These are phyloP conservation scores for Buathra laborator DNA, from an alignment of 2,888 invertebrate genomes.

Conservation along the genomic window DNA sequence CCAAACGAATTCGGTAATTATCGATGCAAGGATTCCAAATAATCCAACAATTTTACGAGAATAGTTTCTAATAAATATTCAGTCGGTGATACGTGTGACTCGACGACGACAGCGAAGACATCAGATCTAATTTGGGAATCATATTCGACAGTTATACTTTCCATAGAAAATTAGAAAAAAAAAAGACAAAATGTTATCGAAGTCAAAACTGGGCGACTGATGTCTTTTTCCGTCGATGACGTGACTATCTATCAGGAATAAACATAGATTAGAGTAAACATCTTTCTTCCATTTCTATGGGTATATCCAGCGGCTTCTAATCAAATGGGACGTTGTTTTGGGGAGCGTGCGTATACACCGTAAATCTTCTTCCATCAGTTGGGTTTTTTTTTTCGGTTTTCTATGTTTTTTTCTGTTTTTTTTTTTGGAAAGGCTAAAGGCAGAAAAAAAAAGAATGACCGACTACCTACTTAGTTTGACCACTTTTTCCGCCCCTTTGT, in stretches of 20 bases:
- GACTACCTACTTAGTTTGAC: background rate
- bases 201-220: too few relatives aligned
- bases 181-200: too few relatives aligned
- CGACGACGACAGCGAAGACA: too few relatives aligned
- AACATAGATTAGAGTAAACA: background rate
- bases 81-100: too few relatives aligned
- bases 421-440: background rate
- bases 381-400: too few relatives aligned
- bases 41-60: too few relatives aligned
- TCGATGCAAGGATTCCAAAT: too few relatives aligned
- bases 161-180: too few relatives aligned
- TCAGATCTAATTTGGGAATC: too few relatives aligned
- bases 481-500: background rate
- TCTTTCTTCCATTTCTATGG: background rate
- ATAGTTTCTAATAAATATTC: too few relatives aligned
- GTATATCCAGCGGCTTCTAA: background rate
- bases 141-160: too few relatives aligned
- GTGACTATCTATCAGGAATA: background rate
- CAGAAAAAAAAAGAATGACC: background rate
- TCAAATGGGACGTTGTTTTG: background rate
- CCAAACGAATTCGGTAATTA: too few relatives aligned
- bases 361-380: conserved; percentile 1
- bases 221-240: background rate
- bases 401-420: background rate
- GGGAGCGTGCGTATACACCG: background rate